These are phyloP conservation scores for Apus apus DNA, from an alignment of 2,113 vertebrate genomes.

Conservation along the genomic window DNA sequence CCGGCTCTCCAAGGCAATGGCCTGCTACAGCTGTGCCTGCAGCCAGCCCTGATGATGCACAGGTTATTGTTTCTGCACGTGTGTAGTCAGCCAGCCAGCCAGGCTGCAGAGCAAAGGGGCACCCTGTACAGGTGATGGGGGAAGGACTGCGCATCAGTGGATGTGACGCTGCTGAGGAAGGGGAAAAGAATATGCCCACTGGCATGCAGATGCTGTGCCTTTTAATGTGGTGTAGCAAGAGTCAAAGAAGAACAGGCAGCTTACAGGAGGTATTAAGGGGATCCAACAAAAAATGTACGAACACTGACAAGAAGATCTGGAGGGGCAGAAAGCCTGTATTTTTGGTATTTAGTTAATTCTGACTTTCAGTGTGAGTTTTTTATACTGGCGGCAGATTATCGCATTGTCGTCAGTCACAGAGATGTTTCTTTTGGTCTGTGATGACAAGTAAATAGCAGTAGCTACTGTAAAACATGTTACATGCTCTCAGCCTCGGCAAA, in stretches of 20 bases:
- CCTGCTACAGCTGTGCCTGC: background rate
- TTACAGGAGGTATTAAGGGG: background rate
- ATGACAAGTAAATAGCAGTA: background rate
- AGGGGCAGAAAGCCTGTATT: background rate
- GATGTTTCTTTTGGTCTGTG: background rate
- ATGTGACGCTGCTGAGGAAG: background rate
- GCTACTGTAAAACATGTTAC: background rate
- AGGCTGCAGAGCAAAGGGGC: background rate
- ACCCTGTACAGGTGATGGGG: background rate
- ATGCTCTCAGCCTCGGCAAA: background rate
- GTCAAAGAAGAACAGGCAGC: background rate
- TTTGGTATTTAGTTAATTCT: background rate
- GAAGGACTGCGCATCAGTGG: background rate
- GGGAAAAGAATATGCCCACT: background rate
- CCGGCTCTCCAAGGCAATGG: background rate
- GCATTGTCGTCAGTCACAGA: background rate
- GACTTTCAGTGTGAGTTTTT: background rate
- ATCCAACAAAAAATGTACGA: background rate
- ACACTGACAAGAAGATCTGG: background rate
- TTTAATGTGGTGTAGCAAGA: background rate
- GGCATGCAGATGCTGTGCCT: background rate
- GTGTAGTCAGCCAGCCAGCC: background rate
- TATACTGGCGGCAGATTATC: background rate
- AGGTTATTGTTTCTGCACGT: fast-evolving
- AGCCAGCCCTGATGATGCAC: background rate